Percentiles rank a stretch among this genome's conserved stretches.
Conservation (phyloP, 2,113 vertebrate genomes). For the Verasper variegatus region DNA sequence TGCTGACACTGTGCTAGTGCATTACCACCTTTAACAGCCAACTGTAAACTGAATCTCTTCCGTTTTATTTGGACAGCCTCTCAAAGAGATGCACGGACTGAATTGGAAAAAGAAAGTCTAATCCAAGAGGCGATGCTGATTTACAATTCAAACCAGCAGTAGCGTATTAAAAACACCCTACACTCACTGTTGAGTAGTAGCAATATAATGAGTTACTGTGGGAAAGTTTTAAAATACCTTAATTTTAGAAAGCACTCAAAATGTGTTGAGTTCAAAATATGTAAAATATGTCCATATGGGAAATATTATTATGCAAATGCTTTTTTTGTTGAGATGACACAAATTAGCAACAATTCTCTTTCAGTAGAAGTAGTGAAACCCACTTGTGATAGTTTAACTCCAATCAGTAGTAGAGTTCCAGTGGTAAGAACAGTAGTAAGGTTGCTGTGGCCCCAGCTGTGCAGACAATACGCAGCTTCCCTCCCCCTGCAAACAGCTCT, state of each 20-base stretch:
- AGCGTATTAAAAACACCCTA: neutral
- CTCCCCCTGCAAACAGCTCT: slow-evolving; percentile 14
- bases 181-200: neutral
- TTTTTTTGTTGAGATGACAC: neutral
- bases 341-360: neutral
- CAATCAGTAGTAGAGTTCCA: slow-evolving; percentile 12
- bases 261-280: neutral
- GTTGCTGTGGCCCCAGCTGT: slow-evolving; percentile 25
- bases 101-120: neutral
- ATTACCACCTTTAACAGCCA: neutral
- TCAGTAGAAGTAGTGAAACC: neutral
- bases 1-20: slow-evolving; percentile 7
- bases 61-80: slow-evolving; percentile 9
- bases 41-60: neutral
- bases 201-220: neutral
- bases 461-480: slow-evolving; percentile 19
- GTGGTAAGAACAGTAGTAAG: slow-evolving; percentile 5
- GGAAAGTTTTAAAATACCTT: neutral
- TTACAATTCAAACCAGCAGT: neutral
- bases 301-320: neutral
- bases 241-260: neutral
- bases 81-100: neutral
- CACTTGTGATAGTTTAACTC: slow-evolving; percentile 7
- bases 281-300: neutral
- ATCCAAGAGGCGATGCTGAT: slow-evolving; percentile 2